These are phyloP conservation scores for Megaceryle maxima DNA, from an alignment of 2,113 vertebrate species.

Conservation along the genomic window DNA sequence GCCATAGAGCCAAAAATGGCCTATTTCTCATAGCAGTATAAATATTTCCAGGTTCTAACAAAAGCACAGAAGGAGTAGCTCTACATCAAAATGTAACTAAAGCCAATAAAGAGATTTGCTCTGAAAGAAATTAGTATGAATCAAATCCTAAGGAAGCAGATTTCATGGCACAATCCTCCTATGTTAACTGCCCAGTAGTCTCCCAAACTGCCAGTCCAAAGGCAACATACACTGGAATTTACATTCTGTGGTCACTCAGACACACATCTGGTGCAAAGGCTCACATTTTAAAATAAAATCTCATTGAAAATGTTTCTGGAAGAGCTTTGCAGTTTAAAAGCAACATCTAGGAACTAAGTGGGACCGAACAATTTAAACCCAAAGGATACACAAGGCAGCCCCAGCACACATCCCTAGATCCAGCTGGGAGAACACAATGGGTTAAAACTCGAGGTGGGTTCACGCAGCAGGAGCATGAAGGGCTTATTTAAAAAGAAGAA, in stretches of 20 bases:
- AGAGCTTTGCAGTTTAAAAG: background rate
- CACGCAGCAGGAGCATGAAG: slow-evolving; percentile 31
- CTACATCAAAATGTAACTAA: slow-evolving; percentile 7
- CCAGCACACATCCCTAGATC: background rate
- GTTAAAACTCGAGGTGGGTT: background rate
- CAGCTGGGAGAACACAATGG: background rate
- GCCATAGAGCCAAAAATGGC: background rate
- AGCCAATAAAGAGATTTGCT: background rate
- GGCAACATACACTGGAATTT: slow-evolving; percentile 20
- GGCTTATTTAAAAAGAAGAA: slow-evolving; percentile 49
- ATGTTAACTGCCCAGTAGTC: slow-evolving; percentile 15
- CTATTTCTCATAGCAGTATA: background rate
- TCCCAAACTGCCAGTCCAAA: slow-evolving; percentile 24
- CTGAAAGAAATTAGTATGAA: slow-evolving; percentile 6
- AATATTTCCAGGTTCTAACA: slow-evolving; percentile 8
- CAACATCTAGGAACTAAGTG: background rate
- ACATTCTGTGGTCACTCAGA: slow-evolving; percentile 19
- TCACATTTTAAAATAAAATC: slow-evolving; percentile 15
- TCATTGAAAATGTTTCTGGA: slow-evolving; percentile 12
- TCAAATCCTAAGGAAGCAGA: background rate
- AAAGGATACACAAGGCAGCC: background rate
- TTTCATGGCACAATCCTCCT: slow-evolving; percentile 36
- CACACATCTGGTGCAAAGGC: slow-evolving; percentile 24
- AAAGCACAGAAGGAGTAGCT: background rate
- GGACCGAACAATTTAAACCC: background rate